Conservation (phyloP, 2,797 vertebrate species). For the Anguilla megastoma region DNA sequence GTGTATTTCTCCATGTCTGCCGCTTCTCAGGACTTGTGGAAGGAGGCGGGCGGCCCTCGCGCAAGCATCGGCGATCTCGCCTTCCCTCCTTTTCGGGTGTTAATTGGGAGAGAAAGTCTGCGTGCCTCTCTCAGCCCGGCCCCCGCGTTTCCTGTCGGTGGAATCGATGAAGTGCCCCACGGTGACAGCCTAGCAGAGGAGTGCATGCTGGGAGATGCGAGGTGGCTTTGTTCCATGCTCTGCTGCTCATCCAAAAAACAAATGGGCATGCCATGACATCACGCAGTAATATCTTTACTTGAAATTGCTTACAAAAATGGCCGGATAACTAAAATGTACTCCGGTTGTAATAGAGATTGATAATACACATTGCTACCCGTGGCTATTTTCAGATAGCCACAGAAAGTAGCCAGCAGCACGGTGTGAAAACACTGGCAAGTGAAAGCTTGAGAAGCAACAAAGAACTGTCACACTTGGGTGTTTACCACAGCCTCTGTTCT, state of each 20-base stretch:
- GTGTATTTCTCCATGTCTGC: conserved; percentile 39
- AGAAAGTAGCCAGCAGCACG: neutral
- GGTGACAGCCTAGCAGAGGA: conserved; percentile 43
- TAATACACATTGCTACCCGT: neutral
- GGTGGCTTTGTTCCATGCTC: neutral
- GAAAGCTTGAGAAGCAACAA: neutral
- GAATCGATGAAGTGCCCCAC: conserved; percentile 41
- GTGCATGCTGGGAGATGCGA: conserved; percentile 42
- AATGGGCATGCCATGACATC: neutral
- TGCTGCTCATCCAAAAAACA: neutral
- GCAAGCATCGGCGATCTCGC: conserved; percentile 43
- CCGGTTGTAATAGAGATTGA: neutral
- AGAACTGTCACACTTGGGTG: neutral
- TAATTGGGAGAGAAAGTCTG: conserved; percentile 30
- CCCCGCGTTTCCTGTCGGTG: conserved; percentile 25
- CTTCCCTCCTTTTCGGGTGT: conserved; percentile 21
- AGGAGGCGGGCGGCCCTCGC: conserved; percentile 28
- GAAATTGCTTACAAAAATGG: neutral
- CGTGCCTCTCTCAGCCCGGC: conserved; percentile 18
- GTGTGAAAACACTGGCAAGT: neutral
- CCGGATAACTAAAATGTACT: neutral
- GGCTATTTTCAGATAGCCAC: neutral
- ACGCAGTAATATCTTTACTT: neutral
- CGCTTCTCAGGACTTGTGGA: conserved; percentile 38
- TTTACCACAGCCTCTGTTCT: neutral